Evolutionary conservation across 92 coral and sea anemone genomes (phyloP).

Genomic region (Metridium senile): DNA sequence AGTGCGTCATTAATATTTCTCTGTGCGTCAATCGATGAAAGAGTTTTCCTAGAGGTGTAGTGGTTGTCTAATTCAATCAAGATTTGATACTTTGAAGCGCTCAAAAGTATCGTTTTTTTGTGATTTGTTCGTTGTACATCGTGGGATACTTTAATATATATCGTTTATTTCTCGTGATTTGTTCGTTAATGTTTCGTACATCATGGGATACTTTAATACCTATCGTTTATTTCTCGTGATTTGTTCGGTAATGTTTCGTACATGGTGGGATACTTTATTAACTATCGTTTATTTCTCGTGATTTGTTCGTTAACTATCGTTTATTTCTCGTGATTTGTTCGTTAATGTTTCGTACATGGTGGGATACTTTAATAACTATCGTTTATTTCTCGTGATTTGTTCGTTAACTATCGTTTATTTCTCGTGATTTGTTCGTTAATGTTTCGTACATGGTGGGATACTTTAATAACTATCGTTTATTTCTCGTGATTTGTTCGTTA

Average conservation of each 20-base stretch:
- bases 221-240: no score
- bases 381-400: background rate
- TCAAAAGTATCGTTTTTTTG: background rate
- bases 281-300: background rate
- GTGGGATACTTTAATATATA: background rate
- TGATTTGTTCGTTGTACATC: background rate
- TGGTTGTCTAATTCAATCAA: background rate
- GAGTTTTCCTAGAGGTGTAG: no score
- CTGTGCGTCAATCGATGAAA: background rate
- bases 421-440: no score
- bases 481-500: background rate
- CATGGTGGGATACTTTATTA: no score
- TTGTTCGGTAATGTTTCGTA: no score
- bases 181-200: no score
- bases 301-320: background rate
- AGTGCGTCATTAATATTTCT: background rate
- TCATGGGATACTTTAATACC: background rate
- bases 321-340: no score
- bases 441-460: no score
- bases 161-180: background rate
- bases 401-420: background rate
- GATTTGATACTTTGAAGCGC: background rate
- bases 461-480: no score
- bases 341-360: no score
- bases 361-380: no score